Evolutionary conservation across 2,888 invertebrate species (phyloP), one percentile per base, ranked within the genome.

Genomic region (Eubasilissa splendida): DNA sequence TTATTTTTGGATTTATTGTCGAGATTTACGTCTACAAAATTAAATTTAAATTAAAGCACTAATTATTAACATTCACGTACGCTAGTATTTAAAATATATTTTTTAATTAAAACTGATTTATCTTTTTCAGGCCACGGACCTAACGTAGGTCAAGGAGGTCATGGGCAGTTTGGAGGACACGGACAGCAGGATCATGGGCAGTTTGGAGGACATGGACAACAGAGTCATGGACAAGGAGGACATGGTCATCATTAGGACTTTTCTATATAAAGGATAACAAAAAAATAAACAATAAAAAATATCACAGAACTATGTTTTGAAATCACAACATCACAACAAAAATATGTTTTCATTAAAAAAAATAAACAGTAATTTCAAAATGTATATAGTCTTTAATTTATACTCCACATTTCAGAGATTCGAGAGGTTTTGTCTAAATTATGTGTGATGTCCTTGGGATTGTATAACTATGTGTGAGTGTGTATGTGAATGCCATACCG

Each of bases 241-340:
- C 54, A 71, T 3, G 71, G 71, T 4, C 71, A 68, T 14, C 50
- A 68, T 68, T 68, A 68, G 68, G 14, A 14, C 14, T n/a, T 68
- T 14, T 14, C n/a, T 14, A 68, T 50, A 68, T 8, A 68, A n/a
- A 58, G 4, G 3, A 58, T n/a, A n/a, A 11, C 58, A 58, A 2
- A 22, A 22, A 22, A 22, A 22, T 22, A 22, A 22, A 22, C 22
- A 22, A 22, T 11, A 56, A 56, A 9, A 56, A 9, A 12, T 56
- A 11, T 56, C 66, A 12, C 2, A 66, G 10, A 8, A 7, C 4
- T 22, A 31, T 63, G 31, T 31, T 5, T 63, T 63, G 22, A 22
- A 22, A 22, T 22, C 1, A 22, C 22, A 22, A 22, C 22, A 11
- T 56, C 22, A 22, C n/a, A n/a, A n/a, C n/a, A n/a, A n/a, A n/a